These are phyloP conservation scores for Allobates femoralis DNA, from an alignment of 2,797 vertebrate genomes.

Conservation along the genomic window DNA sequence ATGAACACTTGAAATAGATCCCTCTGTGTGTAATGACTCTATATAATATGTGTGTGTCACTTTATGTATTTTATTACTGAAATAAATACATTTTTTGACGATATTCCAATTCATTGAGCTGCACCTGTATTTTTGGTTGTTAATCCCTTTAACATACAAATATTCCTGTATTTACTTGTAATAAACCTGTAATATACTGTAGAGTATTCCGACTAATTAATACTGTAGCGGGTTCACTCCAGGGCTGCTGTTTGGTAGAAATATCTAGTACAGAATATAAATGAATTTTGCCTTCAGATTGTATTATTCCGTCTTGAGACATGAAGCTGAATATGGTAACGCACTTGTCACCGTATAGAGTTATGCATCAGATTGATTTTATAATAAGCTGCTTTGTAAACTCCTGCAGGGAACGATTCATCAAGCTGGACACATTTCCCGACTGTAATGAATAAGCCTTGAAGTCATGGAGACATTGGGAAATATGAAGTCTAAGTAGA, in stretches of 20 bases:
- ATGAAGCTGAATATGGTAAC: not conserved
- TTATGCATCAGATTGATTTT: constrained; percentile 1
- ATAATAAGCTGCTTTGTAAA: constrained; percentile 6
- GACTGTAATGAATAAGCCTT: not conserved
- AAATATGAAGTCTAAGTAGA: not conserved
- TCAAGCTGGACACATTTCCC: not conserved
- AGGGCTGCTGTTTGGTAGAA: not conserved
- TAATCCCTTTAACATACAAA: not conserved
- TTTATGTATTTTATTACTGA: too few relatives aligned
- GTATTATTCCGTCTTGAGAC: not conserved
- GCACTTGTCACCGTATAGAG: not conserved
- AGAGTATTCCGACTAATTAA: not conserved
- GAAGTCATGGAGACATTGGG: not conserved
- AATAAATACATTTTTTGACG: too few relatives aligned
- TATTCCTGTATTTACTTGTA: not conserved
- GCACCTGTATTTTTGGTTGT: too few relatives aligned
- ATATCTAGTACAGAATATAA: not conserved
- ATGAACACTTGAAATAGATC: too few relatives aligned
- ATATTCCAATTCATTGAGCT: too few relatives aligned
- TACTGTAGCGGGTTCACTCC: not conserved
- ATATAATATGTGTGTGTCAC: too few relatives aligned
- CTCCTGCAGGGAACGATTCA: constrained; percentile 5
- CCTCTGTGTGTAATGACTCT: too few relatives aligned
- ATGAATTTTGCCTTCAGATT: not conserved
- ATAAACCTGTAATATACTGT: not conserved